Evolutionary conservation across 2,113 vertebrate genomes (phyloP).

Genomic region (Argyrosomus japonicus): DNA sequence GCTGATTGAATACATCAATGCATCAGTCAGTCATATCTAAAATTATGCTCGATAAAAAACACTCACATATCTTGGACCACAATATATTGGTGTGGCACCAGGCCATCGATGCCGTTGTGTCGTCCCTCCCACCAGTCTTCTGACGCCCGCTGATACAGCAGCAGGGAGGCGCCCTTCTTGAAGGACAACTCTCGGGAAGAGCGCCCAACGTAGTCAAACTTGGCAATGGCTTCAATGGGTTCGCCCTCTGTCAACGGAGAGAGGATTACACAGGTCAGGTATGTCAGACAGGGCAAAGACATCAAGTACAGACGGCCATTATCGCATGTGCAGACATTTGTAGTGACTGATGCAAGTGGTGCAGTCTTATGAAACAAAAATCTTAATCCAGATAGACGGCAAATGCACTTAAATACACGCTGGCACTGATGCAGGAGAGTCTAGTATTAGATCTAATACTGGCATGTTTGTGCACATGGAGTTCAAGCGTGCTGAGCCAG

Average conservation of each 20-base stretch:
- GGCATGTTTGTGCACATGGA: conserved; percentile 31
- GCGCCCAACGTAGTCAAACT: conserved; percentile 96
- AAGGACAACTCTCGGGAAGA: conserved; percentile 96
- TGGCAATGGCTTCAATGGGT: conserved; percentile 98
- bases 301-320: conserved; percentile 18
- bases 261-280: conserved; percentile 52
- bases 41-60: neutral
- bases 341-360: neutral
- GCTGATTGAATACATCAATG: neutral
- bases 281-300: conserved; percentile 33
- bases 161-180: conserved; percentile 97
- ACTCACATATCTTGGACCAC: conserved; percentile 99
- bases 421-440: conserved; percentile 3
- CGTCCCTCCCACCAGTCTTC: conserved; percentile 99
- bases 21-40: neutral
- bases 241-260: conserved; percentile 89
- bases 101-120: conserved; percentile 96
- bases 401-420: neutral
- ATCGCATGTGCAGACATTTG: neutral
- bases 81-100: conserved; percentile 98
- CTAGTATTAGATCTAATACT: neutral
- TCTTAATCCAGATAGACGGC: neutral
- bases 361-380: neutral
- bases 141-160: conserved; percentile 96
- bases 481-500: conserved; percentile 35